A percentile compares a stretch with the other conserved stretches of the same genome.
phyloP scores from a whole-genome alignment of 2,797 vertebrate species.

The Selene dorsalis region DNA sequence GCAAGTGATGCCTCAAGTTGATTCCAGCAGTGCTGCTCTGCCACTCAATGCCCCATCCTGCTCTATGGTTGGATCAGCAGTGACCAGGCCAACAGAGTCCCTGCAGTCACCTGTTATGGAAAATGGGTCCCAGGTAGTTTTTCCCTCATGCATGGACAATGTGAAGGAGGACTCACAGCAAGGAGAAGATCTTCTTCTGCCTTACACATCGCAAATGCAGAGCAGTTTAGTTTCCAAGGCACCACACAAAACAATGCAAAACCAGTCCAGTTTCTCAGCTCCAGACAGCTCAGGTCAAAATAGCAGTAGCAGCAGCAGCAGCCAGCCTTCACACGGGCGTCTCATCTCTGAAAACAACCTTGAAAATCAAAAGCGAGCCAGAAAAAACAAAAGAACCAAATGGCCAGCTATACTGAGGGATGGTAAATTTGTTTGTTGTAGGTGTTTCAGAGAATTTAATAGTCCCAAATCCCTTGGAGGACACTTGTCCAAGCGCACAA shows the following conservation, averaged over 20 bases:
- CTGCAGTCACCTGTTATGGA: conserved; percentile 47
- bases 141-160: conserved; percentile 55
- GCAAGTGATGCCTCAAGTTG: conserved; percentile 47
- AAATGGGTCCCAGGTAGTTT: conserved; percentile 45
- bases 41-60: conserved; percentile 42
- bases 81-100: conserved; percentile 50
- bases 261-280: conserved; percentile 39
- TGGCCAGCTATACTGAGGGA: conserved; percentile 96
- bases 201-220: conserved; percentile 62
- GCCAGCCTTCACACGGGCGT: conserved; percentile 36
- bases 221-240: conserved; percentile 44
- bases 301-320: neutral
- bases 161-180: conserved; percentile 55
- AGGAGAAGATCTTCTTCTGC: conserved; percentile 28
- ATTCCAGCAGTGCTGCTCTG: conserved; percentile 37
- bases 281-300: conserved; percentile 27
- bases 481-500: conserved; percentile 93
- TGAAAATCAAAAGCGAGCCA: conserved; percentile 68
- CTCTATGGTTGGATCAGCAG: conserved; percentile 54
- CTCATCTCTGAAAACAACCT: conserved; percentile 23
- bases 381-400: conserved; percentile 89
- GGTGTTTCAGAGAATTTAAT: conserved; percentile 92
- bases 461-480: conserved; percentile 96
- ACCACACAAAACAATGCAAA: conserved; percentile 60
- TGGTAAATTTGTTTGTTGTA: conserved; percentile 95